Conservation (phyloP, 2,797 vertebrate genomes). For the Cossypha niveicapilla region DNA sequence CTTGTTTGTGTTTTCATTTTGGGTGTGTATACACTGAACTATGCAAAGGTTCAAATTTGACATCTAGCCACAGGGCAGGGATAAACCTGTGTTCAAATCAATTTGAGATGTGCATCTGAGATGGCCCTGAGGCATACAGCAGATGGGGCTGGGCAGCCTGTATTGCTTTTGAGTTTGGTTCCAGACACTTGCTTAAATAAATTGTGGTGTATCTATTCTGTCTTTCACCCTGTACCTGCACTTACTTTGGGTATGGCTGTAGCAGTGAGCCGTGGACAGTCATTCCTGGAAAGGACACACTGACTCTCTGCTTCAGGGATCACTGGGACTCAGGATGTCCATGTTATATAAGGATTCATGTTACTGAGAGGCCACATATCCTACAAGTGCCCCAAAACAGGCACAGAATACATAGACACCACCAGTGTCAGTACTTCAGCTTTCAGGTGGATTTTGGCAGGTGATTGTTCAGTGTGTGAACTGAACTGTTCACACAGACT, state of each 20-base stretch:
- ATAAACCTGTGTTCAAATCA: not conserved
- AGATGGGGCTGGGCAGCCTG: not conserved
- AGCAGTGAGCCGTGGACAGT: fast-evolving
- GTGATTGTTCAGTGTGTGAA: not conserved
- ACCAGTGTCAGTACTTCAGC: not conserved
- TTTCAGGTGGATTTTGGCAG: not conserved
- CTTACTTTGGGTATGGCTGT: not conserved
- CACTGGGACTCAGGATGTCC: not conserved
- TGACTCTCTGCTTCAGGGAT: not conserved
- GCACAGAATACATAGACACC: not conserved
- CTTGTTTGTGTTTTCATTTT: not conserved
- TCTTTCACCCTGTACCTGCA: not conserved
- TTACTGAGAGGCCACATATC: not conserved
- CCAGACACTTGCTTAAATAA: not conserved
- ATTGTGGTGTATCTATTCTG: not conserved
- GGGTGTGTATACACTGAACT: not conserved
- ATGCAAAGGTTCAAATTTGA: not conserved
- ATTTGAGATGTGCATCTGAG: not conserved
- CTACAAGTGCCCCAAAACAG: not conserved
- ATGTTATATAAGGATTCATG: not conserved
- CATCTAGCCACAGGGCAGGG: not conserved
- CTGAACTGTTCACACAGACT: too few species aligned
- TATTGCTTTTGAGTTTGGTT: not conserved
- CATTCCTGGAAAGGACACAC: not conserved
- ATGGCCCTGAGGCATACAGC: not conserved